Conservation (phyloP, 1,140 invertebrate genomes). For the Dinothrombium tinctorium region DNA sequence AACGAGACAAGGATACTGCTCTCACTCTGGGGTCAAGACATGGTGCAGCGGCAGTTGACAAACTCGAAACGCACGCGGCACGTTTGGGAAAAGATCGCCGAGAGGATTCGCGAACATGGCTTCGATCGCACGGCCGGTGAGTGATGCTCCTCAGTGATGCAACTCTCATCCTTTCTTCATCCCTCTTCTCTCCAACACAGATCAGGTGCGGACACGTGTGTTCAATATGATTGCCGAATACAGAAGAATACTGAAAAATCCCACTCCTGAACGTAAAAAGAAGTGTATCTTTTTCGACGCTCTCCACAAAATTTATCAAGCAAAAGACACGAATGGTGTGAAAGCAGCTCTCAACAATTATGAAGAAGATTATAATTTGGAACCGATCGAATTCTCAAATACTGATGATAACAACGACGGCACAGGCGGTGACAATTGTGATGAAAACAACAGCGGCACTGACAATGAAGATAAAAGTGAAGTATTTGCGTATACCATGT, state of each 20-base stretch:
- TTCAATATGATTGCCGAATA: constrained; percentile 15
- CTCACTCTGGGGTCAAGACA: constrained; percentile 12
- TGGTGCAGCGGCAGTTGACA: constrained; percentile 12
- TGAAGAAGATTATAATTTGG: constrained; percentile 12
- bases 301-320: constrained; percentile 12
- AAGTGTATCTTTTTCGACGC: constrained; percentile 14
- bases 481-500: constrained; percentile 10
- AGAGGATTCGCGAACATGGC: constrained; percentile 10
- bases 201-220: constrained; percentile 13
- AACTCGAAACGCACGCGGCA: constrained; percentile 12
- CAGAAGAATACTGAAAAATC: constrained; percentile 11
- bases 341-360: constrained; percentile 6
- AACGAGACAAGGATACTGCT: constrained; percentile 12
- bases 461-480: constrained; percentile 10
- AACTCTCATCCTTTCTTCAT: not conserved
- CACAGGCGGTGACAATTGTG: not conserved
- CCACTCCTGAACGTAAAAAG: constrained; percentile 10
- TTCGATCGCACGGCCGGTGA: constrained; percentile 12
- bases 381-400: constrained; percentile 9
- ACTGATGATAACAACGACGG: constrained; percentile 6
- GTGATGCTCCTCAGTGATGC: not conserved
- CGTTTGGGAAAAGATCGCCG: constrained; percentile 13
- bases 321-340: constrained; percentile 9
- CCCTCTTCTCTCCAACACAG: not conserved
- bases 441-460: constrained; percentile 2